phyloP scores from a whole-genome alignment of 1,140 invertebrate genomes.

The Brachionus rotundiformis region DNA sequence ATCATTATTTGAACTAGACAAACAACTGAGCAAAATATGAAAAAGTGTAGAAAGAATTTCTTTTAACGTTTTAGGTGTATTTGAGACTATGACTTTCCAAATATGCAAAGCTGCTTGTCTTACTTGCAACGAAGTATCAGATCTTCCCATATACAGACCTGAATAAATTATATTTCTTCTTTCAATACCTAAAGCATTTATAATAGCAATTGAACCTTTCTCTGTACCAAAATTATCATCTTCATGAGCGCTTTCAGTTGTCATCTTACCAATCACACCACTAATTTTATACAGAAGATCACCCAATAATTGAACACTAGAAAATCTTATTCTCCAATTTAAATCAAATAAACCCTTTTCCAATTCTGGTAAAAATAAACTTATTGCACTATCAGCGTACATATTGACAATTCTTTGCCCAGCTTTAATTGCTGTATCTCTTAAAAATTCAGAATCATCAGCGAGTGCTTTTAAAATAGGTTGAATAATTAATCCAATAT shows the following conservation, averaged over 20 bases:
- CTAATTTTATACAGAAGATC: constrained; percentile 88
- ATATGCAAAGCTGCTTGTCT: constrained; percentile 94
- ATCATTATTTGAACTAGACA: constrained; percentile 91
- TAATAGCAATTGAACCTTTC: constrained; percentile 74
- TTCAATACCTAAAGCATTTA: constrained; percentile 80
- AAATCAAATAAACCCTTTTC: constrained; percentile 72
- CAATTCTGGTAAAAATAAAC: constrained; percentile 85
- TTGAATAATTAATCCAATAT: constrained; percentile 95
- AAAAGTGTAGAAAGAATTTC: constrained; percentile 95
- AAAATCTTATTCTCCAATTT: constrained; percentile 96
- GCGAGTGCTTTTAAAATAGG: constrained; percentile 94
- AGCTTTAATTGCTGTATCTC: constrained; percentile 91
- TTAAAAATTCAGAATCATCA: constrained; percentile 97
- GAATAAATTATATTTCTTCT: constrained; percentile 72
- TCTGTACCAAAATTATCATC: constrained; percentile 99
- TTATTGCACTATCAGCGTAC: constrained; percentile 93
- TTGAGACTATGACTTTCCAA: constrained; percentile 93
- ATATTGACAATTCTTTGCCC: constrained; percentile 94
- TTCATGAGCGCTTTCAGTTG: constrained; percentile 92
- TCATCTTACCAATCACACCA: constrained; percentile 97
- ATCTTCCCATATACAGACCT: constrained; percentile 83
- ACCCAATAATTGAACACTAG: constrained; percentile 91
- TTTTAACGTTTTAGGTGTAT: constrained; percentile 89
- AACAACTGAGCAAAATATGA: constrained; percentile 81
- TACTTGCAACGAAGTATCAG: constrained; percentile 93